Evolutionary conservation across 1,140 invertebrate species (phyloP).

Genomic region (Zophobas atratus): DNA sequence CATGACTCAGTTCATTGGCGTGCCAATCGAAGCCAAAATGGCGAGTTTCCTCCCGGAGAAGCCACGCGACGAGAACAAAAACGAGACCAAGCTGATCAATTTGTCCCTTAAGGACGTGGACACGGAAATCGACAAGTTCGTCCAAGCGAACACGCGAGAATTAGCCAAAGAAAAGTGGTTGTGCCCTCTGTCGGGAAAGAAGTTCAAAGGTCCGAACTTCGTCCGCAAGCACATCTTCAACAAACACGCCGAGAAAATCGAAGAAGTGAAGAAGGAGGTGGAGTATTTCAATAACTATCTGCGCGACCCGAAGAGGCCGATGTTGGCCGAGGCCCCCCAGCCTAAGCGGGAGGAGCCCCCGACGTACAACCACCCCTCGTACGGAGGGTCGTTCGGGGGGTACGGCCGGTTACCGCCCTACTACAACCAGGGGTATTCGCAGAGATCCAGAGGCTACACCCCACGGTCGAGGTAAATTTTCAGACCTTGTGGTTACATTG

Average conservation of each 20-base stretch:
- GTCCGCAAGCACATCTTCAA: conserved; percentile 99
- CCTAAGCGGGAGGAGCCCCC: conserved; percentile 69
- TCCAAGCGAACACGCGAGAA: conserved; percentile 95
- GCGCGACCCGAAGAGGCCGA: conserved; percentile 94
- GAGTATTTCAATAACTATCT: conserved; percentile 99
- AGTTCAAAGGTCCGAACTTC: conserved; percentile 99
- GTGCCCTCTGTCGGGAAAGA: conserved; percentile 98
- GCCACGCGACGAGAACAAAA: conserved; percentile 63
- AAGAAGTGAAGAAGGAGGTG: conserved; percentile 97
- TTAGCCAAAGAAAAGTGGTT: conserved; percentile 98
- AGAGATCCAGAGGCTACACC: conserved; percentile 62
- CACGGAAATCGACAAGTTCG: conserved; percentile 94
- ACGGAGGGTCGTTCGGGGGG: conserved; percentile 65
- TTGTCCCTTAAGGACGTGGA: conserved; percentile 85
- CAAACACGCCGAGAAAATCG: conserved; percentile 96
- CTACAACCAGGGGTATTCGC: conserved; percentile 67
- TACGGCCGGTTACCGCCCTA: conserved; percentile 67
- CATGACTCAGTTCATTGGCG: conserved; percentile 66
- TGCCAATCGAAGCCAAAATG: conserved; percentile 85
- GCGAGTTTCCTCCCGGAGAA: conserved; percentile 85
- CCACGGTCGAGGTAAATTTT: conserved; percentile 61
- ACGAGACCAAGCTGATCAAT: conserved; percentile 66
- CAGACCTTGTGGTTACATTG: conserved; percentile 46
- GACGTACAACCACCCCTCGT: conserved; percentile 70
- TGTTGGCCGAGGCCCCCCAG: conserved; percentile 89